These are phyloP conservation scores for Macaria liturata DNA, from an alignment of 2,888 invertebrate genomes.

Conservation along the genomic window DNA sequence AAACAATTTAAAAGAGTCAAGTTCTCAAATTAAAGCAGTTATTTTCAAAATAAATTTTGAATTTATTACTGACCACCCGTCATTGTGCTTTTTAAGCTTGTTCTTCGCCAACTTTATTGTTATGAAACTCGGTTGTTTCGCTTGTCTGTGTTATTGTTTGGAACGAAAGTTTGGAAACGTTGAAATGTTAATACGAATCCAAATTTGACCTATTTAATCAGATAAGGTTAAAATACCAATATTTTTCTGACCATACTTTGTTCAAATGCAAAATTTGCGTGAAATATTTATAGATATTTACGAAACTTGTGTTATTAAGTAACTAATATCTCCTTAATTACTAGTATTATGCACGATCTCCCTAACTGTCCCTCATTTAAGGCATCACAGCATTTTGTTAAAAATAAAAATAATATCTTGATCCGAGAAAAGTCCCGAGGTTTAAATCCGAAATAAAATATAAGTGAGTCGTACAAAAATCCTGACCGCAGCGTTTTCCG, in stretches of 20 bases:
- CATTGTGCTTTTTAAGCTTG: background rate
- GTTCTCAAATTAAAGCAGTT: too few relatives aligned
- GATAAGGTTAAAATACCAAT: constrained; percentile 31
- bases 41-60: too few relatives aligned
- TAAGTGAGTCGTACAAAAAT: constrained; percentile 24
- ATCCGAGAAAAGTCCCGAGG: background rate
- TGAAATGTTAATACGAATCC: constrained; percentile 53
- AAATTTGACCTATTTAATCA: constrained; percentile 48
- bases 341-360: too few relatives aligned
- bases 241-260: background rate
- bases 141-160: constrained; percentile 43
- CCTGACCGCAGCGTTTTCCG: constrained; percentile 21
- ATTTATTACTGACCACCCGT: too few relatives aligned
- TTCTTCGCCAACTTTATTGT: constrained; percentile 40
- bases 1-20: too few relatives aligned
- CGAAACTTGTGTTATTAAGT: too few relatives aligned
- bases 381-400: too few relatives aligned
- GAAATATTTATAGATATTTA: too few relatives aligned
- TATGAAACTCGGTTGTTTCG: constrained; percentile 42
- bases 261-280: too few relatives aligned
- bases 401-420: too few relatives aligned
- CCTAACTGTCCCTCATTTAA: too few relatives aligned
- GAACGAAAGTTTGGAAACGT: constrained; percentile 45
- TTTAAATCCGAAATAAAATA: constrained; percentile 24
- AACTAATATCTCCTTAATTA: too few relatives aligned